Evolutionary conservation across 2,797 vertebrate species (phyloP), one percentile per base, ranked within the genome.

Genomic region (Capromys pilorides): DNA sequence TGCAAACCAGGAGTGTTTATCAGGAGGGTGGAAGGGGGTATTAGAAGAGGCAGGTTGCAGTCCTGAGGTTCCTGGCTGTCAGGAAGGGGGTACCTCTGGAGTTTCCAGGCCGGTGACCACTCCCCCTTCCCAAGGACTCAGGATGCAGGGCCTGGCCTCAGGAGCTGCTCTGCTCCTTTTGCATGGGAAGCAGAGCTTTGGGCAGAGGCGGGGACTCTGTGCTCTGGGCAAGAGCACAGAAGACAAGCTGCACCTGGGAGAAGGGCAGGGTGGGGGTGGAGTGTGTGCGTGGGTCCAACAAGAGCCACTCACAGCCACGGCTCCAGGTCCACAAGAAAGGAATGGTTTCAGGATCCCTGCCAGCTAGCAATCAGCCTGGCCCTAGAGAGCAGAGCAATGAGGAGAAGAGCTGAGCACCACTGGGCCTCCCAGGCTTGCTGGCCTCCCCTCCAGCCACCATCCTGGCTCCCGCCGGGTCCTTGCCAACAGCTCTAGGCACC

Each of bases 331-430:
- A 54, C 0, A 0, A 64, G 81, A 41, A 91, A 54, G 61, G 59
- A 73, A 51, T 88, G 82, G 26, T 49, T 87, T 91, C 39, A 13
- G 92, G 79, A 92, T 21, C 57, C 14, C 73, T 0, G 67, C 91
- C 96, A 96, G 91, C 49, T 24, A 82, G 80, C 94, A 67, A 94
- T 95, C 86, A 95, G 84, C 33, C 54, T 0, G 26, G 14, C 64
- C 54, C 86, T 78, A 64, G 83, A 59, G 93, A 94, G 82, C 75
- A 45, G 57, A 83, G 69, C 41, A 16, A 12, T 39, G 49, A 12
- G 36, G 28, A 51, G 41, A 57, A 80, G 79, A 51, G 41, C 45
- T 0, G 54, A 26, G 36, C 9, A 22, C 49, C 64, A 10, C 0
- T 4, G 21, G 77, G 71, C 36, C 36, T 85, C 45, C 54, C 77